Evolutionary conservation across 2,797 vertebrate genomes (phyloP).

Genomic region (Carcharodon carcharias): DNA sequence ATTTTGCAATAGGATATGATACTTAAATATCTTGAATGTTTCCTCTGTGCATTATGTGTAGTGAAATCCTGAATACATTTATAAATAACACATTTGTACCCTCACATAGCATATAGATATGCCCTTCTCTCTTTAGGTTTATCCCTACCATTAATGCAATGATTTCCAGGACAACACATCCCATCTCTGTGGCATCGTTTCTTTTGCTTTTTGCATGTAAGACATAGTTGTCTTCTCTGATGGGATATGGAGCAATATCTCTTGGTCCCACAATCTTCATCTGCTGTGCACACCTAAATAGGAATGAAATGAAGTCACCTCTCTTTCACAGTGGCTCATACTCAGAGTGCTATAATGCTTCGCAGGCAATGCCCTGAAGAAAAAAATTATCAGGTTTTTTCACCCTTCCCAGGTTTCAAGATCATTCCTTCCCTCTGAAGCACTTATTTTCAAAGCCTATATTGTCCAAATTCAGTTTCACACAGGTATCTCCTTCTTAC

Average conservation of each 20-base stretch:
- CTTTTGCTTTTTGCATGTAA: neutral
- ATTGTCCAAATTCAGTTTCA: neutral
- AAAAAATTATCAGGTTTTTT: neutral
- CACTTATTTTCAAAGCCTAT: slow-evolving; percentile 4
- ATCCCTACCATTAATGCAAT: neutral
- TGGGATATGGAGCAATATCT: neutral
- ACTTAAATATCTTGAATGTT: neutral
- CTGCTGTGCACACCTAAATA: neutral
- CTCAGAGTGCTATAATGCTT: neutral
- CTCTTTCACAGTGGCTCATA: neutral
- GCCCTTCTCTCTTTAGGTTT: neutral
- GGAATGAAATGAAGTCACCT: neutral
- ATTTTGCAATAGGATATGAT: neutral
- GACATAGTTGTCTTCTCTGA: neutral
- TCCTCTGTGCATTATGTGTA: neutral
- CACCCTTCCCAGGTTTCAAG: slow-evolving; percentile 5
- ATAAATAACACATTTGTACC: neutral
- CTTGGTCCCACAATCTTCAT: slow-evolving; percentile 7
- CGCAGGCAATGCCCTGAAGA: slow-evolving; percentile 6
- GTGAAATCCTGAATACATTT: neutral
- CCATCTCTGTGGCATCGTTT: slow-evolving; percentile 9
- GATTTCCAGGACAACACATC: slow-evolving; percentile 17
- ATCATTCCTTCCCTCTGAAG: slow-evolving; percentile 28
- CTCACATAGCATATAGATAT: neutral
- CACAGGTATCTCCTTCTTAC: slow-evolving; percentile 23